These are phyloP conservation scores for Zalophus californianus DNA, from an alignment of 2,797 vertebrate genomes.

Conservation along the genomic window DNA sequence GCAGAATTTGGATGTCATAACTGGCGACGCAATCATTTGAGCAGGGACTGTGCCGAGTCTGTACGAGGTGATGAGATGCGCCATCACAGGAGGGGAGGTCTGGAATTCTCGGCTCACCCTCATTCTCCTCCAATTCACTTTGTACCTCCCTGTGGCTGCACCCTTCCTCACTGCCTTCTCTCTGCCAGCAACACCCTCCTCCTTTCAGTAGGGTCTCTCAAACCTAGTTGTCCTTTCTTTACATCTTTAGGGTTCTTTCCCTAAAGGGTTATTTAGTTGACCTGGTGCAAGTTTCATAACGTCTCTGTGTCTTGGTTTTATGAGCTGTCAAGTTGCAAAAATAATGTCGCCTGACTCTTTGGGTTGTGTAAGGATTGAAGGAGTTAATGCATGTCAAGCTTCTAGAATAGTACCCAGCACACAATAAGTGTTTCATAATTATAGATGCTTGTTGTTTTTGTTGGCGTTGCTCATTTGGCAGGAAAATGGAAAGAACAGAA, in stretches of 20 bases:
- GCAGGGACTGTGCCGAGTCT: neutral
- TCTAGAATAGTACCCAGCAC: neutral
- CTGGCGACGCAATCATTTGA: neutral
- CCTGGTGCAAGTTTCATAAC: neutral
- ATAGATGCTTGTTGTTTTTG: neutral
- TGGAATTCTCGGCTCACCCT: neutral
- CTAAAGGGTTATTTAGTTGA: neutral
- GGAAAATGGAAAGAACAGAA: neutral
- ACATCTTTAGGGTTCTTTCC: neutral
- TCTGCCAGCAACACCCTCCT: neutral
- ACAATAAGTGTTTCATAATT: neutral
- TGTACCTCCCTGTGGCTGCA: rapidly evolving
- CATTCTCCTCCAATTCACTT: neutral
- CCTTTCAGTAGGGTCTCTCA: neutral
- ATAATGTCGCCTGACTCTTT: neutral
- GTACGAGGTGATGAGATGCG: neutral
- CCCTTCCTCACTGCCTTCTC: rapidly evolving
- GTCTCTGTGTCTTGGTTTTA: neutral
- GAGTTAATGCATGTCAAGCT: neutral
- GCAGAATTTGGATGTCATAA: neutral
- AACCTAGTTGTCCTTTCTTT: neutral
- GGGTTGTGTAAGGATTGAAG: neutral
- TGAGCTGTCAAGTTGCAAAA: neutral
- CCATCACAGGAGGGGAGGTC: neutral
- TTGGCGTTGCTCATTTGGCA: neutral